Conservation (phyloP, 2,797 vertebrate species). For the Brachyrhaphis roseni region DNA sequence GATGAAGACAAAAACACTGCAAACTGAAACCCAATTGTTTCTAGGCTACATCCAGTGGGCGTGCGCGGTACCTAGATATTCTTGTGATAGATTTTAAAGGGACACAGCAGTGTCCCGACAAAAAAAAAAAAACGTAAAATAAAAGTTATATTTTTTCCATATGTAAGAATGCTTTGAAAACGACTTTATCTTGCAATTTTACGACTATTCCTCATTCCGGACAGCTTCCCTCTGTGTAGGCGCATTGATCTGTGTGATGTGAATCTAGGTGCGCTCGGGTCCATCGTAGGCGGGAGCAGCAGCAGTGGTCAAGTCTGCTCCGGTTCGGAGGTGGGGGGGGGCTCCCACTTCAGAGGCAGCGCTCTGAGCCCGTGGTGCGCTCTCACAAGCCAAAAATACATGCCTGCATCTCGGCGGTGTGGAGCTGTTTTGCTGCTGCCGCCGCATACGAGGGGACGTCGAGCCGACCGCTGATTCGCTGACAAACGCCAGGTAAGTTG, state of each 20-base stretch:
- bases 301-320: constrained; percentile 54
- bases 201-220: no score
- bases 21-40: constrained; percentile 51
- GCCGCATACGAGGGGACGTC: constrained; percentile 28
- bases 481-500: constrained; percentile 66
- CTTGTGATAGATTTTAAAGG: constrained; percentile 35
- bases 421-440: constrained; percentile 42
- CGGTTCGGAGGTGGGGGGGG: constrained; percentile 59
- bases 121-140: background rate
- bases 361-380: constrained; percentile 54
- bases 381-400: constrained; percentile 60
- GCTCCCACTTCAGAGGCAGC: constrained; percentile 57
- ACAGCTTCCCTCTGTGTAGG: background rate
- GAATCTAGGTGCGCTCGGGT: constrained; percentile 48
- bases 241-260: constrained; percentile 39
- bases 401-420: constrained; percentile 61
- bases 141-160: background rate
- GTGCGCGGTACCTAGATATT: constrained; percentile 52
- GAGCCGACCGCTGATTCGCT: constrained; percentile 46
- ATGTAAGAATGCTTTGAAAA: background rate
- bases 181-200: background rate
- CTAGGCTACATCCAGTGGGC: constrained; percentile 37
- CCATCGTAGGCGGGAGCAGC: constrained; percentile 67
- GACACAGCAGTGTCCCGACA: background rate
- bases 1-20: constrained; percentile 20